Base-by-base conservation (phyloP, 2,113 vertebrate species). In the Neodon shergylaensis region DNA sequence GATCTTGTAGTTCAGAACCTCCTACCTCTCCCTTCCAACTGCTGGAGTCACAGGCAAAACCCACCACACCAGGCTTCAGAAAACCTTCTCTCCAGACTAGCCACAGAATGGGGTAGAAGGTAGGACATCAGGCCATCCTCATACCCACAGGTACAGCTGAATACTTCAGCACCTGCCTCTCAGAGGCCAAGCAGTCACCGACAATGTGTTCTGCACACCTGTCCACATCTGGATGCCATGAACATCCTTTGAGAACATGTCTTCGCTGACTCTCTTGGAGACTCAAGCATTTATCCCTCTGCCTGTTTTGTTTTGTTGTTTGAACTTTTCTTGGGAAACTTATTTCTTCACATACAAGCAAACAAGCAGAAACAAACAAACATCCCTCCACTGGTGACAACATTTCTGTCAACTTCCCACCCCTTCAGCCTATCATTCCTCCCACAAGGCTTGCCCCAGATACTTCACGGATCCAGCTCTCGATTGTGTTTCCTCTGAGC, bases 321-420 rank as follows among this genome's bases (percentile, higher is more conserved):
- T 92, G 68, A 89, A 82, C 7, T 11, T 83, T 49, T 88, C 68
- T 82, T 86, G n/a, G 39, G 24, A 91, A 90, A 39, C n/a, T 21
- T 72, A 70, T 72, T 88, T 11, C 79, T 96, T 86, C 44, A 74
- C 22, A 89, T 91, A 91, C 36, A 88, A 78, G 44, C 79, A 91
- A 61, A 49, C 31, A 87, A 81, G n/a, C 14, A 72, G 5, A 73
- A 61, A 49, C 44, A 87, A 81, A 54, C 28, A 72, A 19, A 66
- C 47, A 1, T 33, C 8, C 81, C 58, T 83, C 68, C 70, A 2
- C 42, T 90, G 70, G 91, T 88, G 95, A 42, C 14, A 12, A 52
- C 4, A 11, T 12, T 24, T 61, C 36, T 42, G 1, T 63, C 79
- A 9, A 31, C n/a, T 24, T 42, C n/a, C 22, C 19, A 88, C 54